Evolutionary conservation across 2,113 vertebrate genomes (phyloP), one percentile per base, ranked within the genome.

Genomic region (Hymenochirus boettgeri): DNA sequence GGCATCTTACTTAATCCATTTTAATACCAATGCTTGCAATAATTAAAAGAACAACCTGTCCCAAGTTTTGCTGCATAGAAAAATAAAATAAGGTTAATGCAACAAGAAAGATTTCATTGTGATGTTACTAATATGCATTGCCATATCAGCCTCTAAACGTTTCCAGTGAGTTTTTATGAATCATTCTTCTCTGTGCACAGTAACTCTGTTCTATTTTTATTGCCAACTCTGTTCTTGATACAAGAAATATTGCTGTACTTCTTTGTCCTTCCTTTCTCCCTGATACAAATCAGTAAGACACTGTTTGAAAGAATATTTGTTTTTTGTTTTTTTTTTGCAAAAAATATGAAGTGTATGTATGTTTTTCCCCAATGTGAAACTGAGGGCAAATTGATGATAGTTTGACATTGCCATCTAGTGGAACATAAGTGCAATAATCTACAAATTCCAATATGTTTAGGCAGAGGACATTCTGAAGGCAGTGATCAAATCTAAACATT

Each of bases 391-490:
- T 66, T 23, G 26, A 27, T 52, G 21, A 58, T 51, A 66, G 64
- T 25, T 66, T 66, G 57, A 58, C 59, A 66, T 52, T 66, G 64
- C 64, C 64, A 66, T 66, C 64, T 66, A 66, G 64, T 66, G 64
- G 61, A 42, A 11, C 33, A 35, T 35, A 12, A 35, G 15, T 35
- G 33, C 7, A 35, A 35, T 2, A 11, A 35, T 9, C 33, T 35
- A 35, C 15, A 35, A 35, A 35, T 35, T 35, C 33, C 33, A 35
- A 10, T 5, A 13, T 35, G 33, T 35, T 35, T 35, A 9, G 2
- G 10, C 9, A 35, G 33, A 11, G 10, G 15, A 13, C 33, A 35
- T 35, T 11, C 33, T 35, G 33, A 13, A 35, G 15, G 15, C 33
- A 1, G 10, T 35, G 15, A n/a, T n/a, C 3, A 9, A 13, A 33